Conservation (phyloP, 1,140 invertebrate genomes). For the Neomicropteryx cornuta region DNA sequence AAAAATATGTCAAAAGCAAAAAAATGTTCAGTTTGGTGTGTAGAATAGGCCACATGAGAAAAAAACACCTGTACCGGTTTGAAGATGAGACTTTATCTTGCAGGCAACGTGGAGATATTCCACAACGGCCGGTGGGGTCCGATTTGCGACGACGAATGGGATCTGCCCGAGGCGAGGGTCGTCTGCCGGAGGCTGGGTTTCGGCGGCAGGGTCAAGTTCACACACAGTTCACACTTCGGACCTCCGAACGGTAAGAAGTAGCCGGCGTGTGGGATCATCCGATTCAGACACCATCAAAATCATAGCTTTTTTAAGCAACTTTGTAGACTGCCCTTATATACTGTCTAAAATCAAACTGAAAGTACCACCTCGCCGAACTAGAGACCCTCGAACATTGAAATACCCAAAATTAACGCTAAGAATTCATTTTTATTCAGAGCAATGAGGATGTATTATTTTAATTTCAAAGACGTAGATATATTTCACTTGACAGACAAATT, state of each 20-base stretch:
- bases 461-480: too few relatives aligned
- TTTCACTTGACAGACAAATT: too few relatives aligned
- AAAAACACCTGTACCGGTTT: too few relatives aligned
- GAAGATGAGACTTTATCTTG: too few relatives aligned
- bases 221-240: constrained; percentile 66
- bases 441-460: too few relatives aligned
- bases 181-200: constrained; percentile 74
- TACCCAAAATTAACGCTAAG: too few relatives aligned
- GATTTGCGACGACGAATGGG: constrained; percentile 90
- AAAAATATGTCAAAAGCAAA: too few relatives aligned
- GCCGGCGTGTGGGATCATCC: not conserved
- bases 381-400: too few relatives aligned
- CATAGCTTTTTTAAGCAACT: not conserved
- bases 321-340: not conserved
- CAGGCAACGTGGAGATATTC: constrained; percentile 82
- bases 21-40: too few relatives aligned
- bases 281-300: not conserved
- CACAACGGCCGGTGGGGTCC: constrained; percentile 79
- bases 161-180: constrained; percentile 65
- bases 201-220: constrained; percentile 44
- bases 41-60: too few relatives aligned
- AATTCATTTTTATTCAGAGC: too few relatives aligned
- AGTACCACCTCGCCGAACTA: too few relatives aligned
- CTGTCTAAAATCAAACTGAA: not conserved
- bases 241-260: constrained; percentile 53